Conservation (phyloP, 2,888 invertebrate genomes). For the Tortrix viridana region DNA sequence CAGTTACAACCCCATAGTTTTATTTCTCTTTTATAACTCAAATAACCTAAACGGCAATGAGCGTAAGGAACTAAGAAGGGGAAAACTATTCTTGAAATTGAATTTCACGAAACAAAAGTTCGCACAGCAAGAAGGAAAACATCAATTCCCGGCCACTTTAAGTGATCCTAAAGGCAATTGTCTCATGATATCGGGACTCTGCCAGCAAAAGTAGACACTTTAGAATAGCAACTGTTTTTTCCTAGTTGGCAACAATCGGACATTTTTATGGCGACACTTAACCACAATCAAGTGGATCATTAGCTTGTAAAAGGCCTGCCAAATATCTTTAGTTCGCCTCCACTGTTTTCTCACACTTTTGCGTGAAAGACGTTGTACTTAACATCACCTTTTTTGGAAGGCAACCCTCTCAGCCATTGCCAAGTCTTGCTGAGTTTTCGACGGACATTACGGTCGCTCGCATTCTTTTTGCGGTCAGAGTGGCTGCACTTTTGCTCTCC, state of each 20-base stretch:
- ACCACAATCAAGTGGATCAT: conserved; percentile 83
- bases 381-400: conserved; percentile 72
- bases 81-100: conserved; percentile 42
- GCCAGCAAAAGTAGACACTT: conserved; percentile 81
- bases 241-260: conserved; percentile 80
- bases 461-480: conserved; percentile 45
- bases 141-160: conserved; percentile 72
- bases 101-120: conserved; percentile 53
- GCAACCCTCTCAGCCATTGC: conserved; percentile 58
- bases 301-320: conserved; percentile 80
- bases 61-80: conserved; percentile 33
- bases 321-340: conserved; percentile 76
- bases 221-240: conserved; percentile 77
- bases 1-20: conserved; percentile 27
- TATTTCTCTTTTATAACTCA: conserved; percentile 37
- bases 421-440: conserved; percentile 62
- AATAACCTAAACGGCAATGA: conserved; percentile 38
- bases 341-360: conserved; percentile 76
- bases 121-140: conserved; percentile 61
- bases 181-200: conserved; percentile 72
- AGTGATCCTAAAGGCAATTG: conserved; percentile 75
- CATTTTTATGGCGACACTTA: conserved; percentile 82
- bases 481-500: conserved; percentile 40
- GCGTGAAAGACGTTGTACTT: conserved; percentile 70
- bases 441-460: conserved; percentile 38